Evolutionary conservation across 1,140 invertebrate species (phyloP).

Genomic region (Cylas formicarius): DNA sequence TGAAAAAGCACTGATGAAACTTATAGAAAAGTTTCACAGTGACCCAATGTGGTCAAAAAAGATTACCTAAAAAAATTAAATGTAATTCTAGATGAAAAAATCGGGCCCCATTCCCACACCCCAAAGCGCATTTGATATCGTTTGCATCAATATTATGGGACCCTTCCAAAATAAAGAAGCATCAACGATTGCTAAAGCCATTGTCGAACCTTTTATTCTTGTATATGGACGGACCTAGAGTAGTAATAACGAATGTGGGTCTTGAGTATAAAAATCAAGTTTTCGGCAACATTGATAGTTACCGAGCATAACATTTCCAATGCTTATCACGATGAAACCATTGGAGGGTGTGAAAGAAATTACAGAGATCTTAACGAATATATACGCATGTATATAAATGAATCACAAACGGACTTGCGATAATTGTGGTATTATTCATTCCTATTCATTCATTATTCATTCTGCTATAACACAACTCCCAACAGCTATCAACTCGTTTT

Average conservation of each 20-base stretch:
- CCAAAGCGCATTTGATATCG: too few relatives aligned
- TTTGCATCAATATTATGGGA: too few relatives aligned
- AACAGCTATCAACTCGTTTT: too few relatives aligned
- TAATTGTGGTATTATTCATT: not conserved
- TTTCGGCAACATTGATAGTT: slow-evolving; percentile 19
- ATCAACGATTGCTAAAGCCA: slow-evolving; percentile 22
- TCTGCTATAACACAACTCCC: not conserved
- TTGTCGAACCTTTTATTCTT: slow-evolving; percentile 21
- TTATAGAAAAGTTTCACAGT: too few relatives aligned
- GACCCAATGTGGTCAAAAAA: too few relatives aligned
- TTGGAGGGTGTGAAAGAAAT: slow-evolving; percentile 14
- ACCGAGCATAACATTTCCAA: slow-evolving; percentile 22
- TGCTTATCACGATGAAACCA: slow-evolving; percentile 19
- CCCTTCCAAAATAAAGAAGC: slow-evolving; percentile 22
- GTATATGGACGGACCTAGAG: slow-evolving; percentile 20
- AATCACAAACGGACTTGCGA: not conserved
- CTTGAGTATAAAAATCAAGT: slow-evolving; percentile 27
- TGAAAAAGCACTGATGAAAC: too few relatives aligned
- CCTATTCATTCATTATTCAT: not conserved
- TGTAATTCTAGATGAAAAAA: too few relatives aligned
- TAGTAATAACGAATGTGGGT: slow-evolving; percentile 10
- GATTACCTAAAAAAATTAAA: too few relatives aligned
- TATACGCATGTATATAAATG: slow-evolving; percentile 5
- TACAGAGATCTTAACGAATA: slow-evolving; percentile 18
- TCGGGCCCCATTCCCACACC: too few relatives aligned